A percentile compares a stretch with the other conserved stretches of the same genome.
Evolutionary conservation across 30 jellyfish, hydroid and myxozoan genomes (phyloP).

Genomic region (Calvadosia cruxmelitensis): DNA sequence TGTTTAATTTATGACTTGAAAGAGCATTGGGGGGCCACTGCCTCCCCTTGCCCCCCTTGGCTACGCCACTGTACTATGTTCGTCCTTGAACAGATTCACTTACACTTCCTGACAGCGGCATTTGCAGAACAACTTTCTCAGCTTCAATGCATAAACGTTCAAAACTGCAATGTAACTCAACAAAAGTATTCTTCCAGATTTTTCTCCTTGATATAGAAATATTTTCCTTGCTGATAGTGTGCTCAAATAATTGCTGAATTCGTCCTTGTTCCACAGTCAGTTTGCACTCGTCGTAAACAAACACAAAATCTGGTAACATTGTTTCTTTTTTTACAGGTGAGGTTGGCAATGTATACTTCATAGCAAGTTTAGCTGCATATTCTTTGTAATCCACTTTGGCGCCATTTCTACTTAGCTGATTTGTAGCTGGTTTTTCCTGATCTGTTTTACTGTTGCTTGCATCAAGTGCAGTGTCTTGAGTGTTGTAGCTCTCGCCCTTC

Average conservation of each 20-base stretch:
- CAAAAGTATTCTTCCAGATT: conserved; percentile 34
- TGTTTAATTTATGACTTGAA: no score
- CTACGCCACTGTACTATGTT: no score
- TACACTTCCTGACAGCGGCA: conserved; percentile 84
- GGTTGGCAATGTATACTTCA: conserved; percentile 21
- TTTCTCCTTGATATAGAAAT: conserved; percentile 27
- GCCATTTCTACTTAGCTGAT: no score
- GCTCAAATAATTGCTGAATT: conserved; percentile 47
- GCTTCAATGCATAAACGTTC: conserved; percentile 88
- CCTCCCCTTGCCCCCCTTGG: no score
- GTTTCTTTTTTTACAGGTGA: conserved; percentile 2
- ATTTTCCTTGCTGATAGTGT: conserved; percentile 23
- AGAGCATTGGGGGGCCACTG: no score
- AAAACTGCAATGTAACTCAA: conserved; percentile 64
- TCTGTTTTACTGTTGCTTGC: no score
- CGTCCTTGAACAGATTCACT: no score
- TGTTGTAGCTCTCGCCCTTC: no score
- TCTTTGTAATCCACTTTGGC: conserved; percentile 21
- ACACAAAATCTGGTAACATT: conserved; percentile 47
- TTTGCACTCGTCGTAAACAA: conserved; percentile 41
- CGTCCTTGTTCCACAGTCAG: conserved; percentile 15
- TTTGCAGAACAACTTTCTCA: conserved; percentile 51
- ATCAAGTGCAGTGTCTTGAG: no score
- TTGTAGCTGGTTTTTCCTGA: no score
- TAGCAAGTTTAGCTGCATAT: conserved; percentile 35